Percentiles rank a stretch among this genome's conserved stretches.
phyloP scores from a whole-genome alignment of 2,113 vertebrate species.

The Ursus arctos region DNA sequence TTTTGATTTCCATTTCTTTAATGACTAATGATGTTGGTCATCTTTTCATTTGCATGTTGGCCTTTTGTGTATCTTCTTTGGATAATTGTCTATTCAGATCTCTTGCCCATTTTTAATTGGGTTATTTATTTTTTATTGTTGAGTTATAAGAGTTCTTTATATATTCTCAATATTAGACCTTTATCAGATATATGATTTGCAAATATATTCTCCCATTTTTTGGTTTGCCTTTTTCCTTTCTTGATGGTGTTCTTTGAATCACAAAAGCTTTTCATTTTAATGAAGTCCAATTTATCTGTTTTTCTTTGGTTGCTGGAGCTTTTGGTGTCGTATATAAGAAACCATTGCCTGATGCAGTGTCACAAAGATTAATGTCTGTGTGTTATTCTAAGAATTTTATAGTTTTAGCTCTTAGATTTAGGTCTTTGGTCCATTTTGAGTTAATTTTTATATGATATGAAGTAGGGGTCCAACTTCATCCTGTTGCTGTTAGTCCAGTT shows the following conservation, averaged over 20 bases:
- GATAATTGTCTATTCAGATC: not conserved
- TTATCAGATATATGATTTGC: not conserved
- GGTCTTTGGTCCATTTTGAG: slow-evolving; percentile 1
- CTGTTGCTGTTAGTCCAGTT: not conserved
- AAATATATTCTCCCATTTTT: not conserved
- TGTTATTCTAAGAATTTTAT: slow-evolving; percentile 51
- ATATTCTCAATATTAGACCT: not conserved
- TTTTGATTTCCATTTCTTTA: slow-evolving; percentile 31
- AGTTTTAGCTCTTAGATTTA: slow-evolving; percentile 37
- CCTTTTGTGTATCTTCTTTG: slow-evolving; percentile 2
- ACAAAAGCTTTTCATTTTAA: slow-evolving; percentile 27
- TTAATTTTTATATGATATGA: slow-evolving; percentile 4
- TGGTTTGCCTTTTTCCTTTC: slow-evolving; percentile 54
- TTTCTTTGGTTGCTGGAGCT: slow-evolving; percentile 45
- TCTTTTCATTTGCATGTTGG: slow-evolving; percentile 37
- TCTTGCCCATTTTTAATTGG: not conserved
- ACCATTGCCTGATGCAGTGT: not conserved
- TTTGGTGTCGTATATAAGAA: not conserved
- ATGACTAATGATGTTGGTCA: not conserved
- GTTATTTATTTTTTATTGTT: not conserved
- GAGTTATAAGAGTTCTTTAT: not conserved
- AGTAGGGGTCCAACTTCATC: not conserved
- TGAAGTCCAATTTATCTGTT: not conserved
- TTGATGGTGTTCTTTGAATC: slow-evolving; percentile 26
- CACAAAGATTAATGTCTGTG: not conserved